These are phyloP conservation scores for Chionodraco myersi DNA, from an alignment of 2,113 vertebrate genomes.

Conservation along the genomic window DNA sequence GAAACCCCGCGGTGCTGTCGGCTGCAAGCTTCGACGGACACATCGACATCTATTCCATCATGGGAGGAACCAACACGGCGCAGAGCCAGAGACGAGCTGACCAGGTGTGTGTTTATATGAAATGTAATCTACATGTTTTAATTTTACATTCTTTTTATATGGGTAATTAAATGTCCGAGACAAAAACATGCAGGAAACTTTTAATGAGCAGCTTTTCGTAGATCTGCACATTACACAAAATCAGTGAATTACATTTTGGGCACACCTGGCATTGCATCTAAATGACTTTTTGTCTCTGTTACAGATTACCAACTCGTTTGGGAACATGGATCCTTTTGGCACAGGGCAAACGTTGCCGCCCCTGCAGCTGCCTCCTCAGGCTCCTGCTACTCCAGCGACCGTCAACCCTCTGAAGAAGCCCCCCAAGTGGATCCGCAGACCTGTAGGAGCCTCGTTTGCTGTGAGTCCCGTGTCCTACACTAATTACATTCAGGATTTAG, in stretches of 20 bases:
- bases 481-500: neutral
- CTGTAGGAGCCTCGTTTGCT: conserved; percentile 93
- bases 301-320: conserved; percentile 93
- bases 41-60: conserved; percentile 94
- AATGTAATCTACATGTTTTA: no score
- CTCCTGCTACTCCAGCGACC: conserved; percentile 69
- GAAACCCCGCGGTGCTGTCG: conserved; percentile 94
- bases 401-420: conserved; percentile 93
- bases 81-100: conserved; percentile 88
- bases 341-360: conserved; percentile 91
- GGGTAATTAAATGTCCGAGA: no score
- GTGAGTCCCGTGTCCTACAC: conserved; percentile 77
- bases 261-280: neutral
- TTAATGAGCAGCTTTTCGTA: no score
- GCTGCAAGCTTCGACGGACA: conserved; percentile 92
- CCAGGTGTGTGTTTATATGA: conserved; percentile 67
- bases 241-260: neutral
- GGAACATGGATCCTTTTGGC: conserved; percentile 95
- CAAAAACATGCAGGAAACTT: no score
- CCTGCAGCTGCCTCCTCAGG: conserved; percentile 91
- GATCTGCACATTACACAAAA: no score
- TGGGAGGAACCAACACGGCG: conserved; percentile 90
- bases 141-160: no score
- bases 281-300: conserved; percentile 8
- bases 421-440: conserved; percentile 94